Evolutionary conservation across 2,113 vertebrate species (phyloP).

Genomic region (Ceratotherium simum): DNA sequence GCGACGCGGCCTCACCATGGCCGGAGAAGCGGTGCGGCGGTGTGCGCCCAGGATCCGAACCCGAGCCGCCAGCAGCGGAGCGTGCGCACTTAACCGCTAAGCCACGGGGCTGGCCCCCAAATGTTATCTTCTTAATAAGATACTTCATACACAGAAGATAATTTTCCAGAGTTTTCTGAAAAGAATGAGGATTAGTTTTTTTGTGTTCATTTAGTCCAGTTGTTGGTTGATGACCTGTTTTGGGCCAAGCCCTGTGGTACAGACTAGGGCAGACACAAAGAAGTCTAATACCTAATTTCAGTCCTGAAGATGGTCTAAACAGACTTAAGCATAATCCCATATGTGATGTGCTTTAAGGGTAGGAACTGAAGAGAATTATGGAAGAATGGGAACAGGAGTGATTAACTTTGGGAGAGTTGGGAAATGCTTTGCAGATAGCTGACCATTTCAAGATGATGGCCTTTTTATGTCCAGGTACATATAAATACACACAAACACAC

Average conservation of each 20-base stretch:
- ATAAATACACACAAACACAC: background rate
- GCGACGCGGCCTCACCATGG: too few relatives aligned
- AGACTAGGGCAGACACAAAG: background rate
- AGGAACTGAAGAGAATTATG: background rate
- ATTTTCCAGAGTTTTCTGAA: conserved; percentile 34
- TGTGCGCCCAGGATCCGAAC: too few relatives aligned
- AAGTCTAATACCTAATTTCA: background rate
- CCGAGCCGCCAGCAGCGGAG: too few relatives aligned
- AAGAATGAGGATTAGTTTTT: background rate
- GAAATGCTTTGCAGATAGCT: background rate
- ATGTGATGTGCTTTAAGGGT: background rate
- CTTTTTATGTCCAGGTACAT: background rate
- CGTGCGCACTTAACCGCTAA: too few relatives aligned
- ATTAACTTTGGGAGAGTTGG: background rate
- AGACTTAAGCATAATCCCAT: background rate
- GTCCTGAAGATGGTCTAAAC: background rate
- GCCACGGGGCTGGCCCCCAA: too few relatives aligned
- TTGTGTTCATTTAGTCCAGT: background rate
- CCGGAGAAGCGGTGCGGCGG: too few relatives aligned
- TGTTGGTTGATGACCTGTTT: background rate
- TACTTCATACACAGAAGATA: conserved; percentile 27
- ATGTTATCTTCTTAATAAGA: background rate
- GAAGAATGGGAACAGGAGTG: background rate
- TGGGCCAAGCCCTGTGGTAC: background rate
- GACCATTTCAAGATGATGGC: background rate